Conservation (phyloP, 2,797 vertebrate species). For the Lemur catta region DNA sequence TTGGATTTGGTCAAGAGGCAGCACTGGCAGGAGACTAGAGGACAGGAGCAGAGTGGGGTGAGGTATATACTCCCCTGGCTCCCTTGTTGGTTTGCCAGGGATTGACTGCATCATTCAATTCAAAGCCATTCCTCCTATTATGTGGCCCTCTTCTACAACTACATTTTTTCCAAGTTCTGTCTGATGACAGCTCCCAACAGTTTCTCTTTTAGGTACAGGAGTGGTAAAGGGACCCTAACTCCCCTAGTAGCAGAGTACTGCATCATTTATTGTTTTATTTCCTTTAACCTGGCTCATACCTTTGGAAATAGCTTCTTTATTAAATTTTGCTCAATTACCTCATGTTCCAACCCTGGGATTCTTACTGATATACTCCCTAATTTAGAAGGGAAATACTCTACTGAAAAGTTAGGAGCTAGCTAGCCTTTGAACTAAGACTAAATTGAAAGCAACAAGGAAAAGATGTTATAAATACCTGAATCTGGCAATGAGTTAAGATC, state of each 20-base stretch:
- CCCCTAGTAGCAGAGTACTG: not conserved
- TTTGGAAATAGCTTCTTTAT: conserved; percentile 36
- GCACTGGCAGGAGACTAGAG: not conserved
- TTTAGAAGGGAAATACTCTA: conserved; percentile 43
- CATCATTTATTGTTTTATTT: not conserved
- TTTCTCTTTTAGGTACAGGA: not conserved
- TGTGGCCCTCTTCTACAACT: not conserved
- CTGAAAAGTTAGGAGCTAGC: not conserved
- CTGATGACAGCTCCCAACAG: not conserved
- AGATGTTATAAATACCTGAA: conserved; percentile 89
- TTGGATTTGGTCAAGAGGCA: not conserved
- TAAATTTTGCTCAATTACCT: not conserved
- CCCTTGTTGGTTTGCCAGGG: not conserved
- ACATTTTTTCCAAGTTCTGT: conserved; percentile 13
- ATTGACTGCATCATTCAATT: not conserved
- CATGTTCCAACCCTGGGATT: not conserved
- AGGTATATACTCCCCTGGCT: not conserved
- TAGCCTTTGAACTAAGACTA: not conserved
- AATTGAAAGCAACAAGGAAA: conserved; percentile 10
- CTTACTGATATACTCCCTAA: not conserved
- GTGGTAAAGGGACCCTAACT: not conserved
- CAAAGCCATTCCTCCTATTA: not conserved
- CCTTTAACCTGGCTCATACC: not conserved
- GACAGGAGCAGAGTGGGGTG: not conserved
- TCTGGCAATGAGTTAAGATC: conserved; percentile 99